These are phyloP conservation scores for Hypsopygia costalis DNA, from an alignment of 2,888 invertebrate genomes.

Conservation along the genomic window DNA sequence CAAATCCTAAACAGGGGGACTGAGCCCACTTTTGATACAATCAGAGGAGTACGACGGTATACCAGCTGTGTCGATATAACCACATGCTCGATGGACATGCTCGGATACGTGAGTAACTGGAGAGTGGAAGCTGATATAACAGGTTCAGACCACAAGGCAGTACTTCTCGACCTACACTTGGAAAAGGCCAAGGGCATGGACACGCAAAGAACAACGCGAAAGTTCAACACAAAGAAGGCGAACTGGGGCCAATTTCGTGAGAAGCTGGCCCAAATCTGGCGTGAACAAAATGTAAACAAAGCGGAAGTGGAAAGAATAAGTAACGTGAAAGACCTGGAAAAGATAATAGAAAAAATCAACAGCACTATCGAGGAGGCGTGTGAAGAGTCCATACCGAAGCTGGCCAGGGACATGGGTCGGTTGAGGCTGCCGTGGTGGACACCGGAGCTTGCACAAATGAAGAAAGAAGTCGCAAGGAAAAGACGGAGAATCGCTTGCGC, in stretches of 20 bases:
- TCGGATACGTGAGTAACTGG: conserved; percentile 12
- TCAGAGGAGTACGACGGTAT: conserved; percentile 16
- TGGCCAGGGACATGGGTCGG: no score
- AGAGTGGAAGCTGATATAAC: no score
- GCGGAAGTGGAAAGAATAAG: not conserved
- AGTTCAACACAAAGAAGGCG: conserved; percentile 16
- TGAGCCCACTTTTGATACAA: conserved; percentile 23
- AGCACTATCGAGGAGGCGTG: conserved; percentile 11
- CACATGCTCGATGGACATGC: conserved; percentile 16
- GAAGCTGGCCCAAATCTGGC: conserved; percentile 8
- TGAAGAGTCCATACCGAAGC: conserved; percentile 7
- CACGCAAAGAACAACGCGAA: conserved; percentile 1
- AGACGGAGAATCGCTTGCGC: conserved; percentile 17
- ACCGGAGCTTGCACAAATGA: conserved; percentile 12
- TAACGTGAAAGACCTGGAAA: no score
- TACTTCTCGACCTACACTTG: no score
- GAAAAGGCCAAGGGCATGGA: no score
- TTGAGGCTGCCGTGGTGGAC: conserved; percentile 23
- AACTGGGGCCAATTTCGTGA: no score
- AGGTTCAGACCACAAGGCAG: no score
- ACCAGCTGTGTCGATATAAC: conserved; percentile 23
- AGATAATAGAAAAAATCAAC: no score
- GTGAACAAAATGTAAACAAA: no score
- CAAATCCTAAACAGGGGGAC: conserved; percentile 24
- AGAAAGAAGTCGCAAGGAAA: conserved; percentile 12